phyloP scores from a whole-genome alignment of 2,113 vertebrate species.

The Pachycephala philippinensis region DNA sequence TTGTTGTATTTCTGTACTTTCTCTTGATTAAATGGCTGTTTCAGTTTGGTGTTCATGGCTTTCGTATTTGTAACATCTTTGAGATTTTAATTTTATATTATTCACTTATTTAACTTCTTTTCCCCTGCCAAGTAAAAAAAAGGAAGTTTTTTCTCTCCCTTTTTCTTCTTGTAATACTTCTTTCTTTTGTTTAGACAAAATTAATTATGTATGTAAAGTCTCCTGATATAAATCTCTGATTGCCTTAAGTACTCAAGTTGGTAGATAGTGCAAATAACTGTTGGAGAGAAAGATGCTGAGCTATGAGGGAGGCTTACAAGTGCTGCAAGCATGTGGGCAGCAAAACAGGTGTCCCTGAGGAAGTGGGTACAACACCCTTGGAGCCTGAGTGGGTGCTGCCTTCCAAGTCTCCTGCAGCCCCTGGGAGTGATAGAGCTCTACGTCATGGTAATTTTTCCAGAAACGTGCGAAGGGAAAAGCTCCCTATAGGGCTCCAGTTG shows the following conservation, averaged over 20 bases:
- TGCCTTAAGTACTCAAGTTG: background rate
- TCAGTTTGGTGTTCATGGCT: constrained; percentile 5
- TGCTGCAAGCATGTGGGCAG: accelerated
- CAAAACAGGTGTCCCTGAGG: background rate
- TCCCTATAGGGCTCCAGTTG: background rate
- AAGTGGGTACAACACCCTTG: background rate
- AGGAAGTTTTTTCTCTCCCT: constrained; percentile 28
- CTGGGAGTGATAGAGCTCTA: accelerated
- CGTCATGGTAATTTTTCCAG: background rate
- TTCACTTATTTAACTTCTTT: constrained; percentile 46
- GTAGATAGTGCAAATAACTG: background rate
- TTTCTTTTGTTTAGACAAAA: constrained; percentile 1
- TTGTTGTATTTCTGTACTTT: constrained; percentile 6
- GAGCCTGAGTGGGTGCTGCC: background rate
- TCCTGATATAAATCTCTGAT: background rate
- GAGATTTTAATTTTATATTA: constrained; percentile 40
- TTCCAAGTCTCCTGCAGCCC: accelerated
- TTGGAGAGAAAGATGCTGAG: background rate
- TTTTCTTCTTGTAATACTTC: background rate
- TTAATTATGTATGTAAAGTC: constrained; percentile 25
- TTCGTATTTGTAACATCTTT: constrained; percentile 39
- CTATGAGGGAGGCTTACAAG: background rate
- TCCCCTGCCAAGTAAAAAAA: constrained; percentile 47
- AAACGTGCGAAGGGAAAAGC: background rate
- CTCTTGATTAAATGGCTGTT: constrained; percentile 39